These are phyloP conservation scores for Drosophila prostipennis DNA, from an alignment of 2,888 invertebrate genomes.

Conservation along the genomic window DNA sequence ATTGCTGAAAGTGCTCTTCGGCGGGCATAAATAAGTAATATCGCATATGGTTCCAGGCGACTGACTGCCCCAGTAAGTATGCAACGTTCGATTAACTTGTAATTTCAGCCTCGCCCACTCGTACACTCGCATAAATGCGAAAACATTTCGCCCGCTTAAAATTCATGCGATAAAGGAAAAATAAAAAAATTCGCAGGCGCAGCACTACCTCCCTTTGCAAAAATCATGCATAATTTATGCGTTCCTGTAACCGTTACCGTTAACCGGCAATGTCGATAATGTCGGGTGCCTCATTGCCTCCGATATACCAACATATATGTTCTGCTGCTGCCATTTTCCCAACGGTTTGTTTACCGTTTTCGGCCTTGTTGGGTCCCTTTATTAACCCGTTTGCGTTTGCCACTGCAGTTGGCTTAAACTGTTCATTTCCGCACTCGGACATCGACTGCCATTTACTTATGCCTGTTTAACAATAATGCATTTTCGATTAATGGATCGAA, in stretches of 20 bases:
- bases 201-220: neutral
- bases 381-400: constrained; percentile 18
- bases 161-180: constrained; percentile 13
- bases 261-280: constrained; percentile 43
- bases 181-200: constrained; percentile 11
- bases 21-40: constrained; percentile 40
- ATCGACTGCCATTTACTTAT: constrained; percentile 40
- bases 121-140: neutral
- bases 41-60: constrained; percentile 28
- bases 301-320: constrained; percentile 3
- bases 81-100: constrained; percentile 47
- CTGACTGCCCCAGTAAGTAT: constrained; percentile 61
- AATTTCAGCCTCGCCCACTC: constrained; percentile 7
- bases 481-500: constrained; percentile 31
- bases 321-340: neutral
- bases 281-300: constrained; percentile 19
- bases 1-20: constrained; percentile 23
- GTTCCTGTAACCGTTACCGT: constrained; percentile 11
- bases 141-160: constrained; percentile 7
- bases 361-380: constrained; percentile 7
- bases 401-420: constrained; percentile 30
- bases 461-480: constrained; percentile 43
- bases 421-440: constrained; percentile 21
- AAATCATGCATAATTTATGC: constrained; percentile 40
- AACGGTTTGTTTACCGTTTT: constrained; percentile 23